These are phyloP conservation scores for Thamnophis sirtalis DNA, from an alignment of 2,113 vertebrate genomes.

Conservation along the genomic window DNA sequence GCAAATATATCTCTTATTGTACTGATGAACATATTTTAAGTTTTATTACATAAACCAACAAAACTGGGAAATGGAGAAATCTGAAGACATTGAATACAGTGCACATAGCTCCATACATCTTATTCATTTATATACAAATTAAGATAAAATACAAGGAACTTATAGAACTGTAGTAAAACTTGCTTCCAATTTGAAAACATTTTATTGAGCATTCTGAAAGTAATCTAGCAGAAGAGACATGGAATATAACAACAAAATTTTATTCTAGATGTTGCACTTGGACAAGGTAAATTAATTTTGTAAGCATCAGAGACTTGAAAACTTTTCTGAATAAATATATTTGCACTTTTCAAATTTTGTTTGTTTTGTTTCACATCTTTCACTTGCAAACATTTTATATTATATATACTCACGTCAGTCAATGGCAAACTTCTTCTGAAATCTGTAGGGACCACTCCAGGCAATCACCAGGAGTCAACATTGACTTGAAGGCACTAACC, in stretches of 20 bases:
- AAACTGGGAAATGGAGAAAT: neutral
- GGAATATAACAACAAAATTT: slow-evolving; percentile 9
- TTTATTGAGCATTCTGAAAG: neutral
- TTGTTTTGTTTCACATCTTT: slow-evolving; percentile 45
- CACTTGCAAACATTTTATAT: slow-evolving; percentile 49
- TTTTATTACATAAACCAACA: neutral
- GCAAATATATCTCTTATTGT: neutral
- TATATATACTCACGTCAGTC: no score
- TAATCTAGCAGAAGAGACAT: neutral
- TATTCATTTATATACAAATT: neutral
- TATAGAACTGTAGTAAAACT: neutral
- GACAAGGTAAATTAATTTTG: slow-evolving; percentile 19
- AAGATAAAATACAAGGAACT: neutral
- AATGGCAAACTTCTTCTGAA: neutral
- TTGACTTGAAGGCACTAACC: neutral
- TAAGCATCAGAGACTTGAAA: slow-evolving; percentile 36
- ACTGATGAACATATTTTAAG: neutral
- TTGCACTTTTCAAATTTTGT: neutral
- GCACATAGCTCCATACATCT: neutral
- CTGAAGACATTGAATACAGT: neutral
- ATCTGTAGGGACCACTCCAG: neutral
- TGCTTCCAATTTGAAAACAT: neutral
- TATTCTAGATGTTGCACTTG: slow-evolving; percentile 14
- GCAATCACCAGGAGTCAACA: neutral
- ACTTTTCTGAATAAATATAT: slow-evolving; percentile 43